Evolutionary conservation across 2,113 vertebrate species (phyloP).

Genomic region (Odobenus rosmarus): DNA sequence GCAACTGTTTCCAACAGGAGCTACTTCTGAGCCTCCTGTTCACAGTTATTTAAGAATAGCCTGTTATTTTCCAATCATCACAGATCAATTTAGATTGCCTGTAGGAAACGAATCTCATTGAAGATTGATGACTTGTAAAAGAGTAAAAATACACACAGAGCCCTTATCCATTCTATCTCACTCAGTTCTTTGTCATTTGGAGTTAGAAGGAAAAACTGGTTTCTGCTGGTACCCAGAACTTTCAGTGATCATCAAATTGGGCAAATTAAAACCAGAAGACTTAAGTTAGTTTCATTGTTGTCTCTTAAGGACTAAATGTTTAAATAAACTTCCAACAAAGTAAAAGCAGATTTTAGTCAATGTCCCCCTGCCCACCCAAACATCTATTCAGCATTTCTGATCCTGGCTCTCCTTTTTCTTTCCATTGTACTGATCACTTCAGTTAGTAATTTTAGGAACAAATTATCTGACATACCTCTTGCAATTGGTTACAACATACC

Average conservation of each 20-base stretch:
- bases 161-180: background rate
- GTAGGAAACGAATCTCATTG: background rate
- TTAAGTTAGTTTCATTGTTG: background rate
- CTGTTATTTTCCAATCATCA: slow-evolving; percentile 53
- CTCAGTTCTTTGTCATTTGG: slow-evolving; percentile 41
- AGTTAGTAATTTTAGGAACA: background rate
- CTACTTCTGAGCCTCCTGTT: slow-evolving; percentile 31
- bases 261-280: background rate
- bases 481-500: background rate
- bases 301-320: background rate
- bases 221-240: background rate
- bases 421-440: background rate
- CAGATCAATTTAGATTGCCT: slow-evolving; percentile 32
- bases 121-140: slow-evolving; percentile 31
- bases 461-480: background rate
- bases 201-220: slow-evolving; percentile 15
- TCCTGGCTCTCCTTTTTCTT: background rate
- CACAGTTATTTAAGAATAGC: slow-evolving; percentile 58
- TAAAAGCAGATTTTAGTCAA: background rate
- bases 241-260: background rate
- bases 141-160: background rate
- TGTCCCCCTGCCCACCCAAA: too few species aligned
- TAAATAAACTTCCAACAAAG: slow-evolving; percentile 28
- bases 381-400: background rate
- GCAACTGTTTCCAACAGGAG: slow-evolving; percentile 12